phyloP scores from a whole-genome alignment of 2,888 invertebrate species.

The Spialia ferax region DNA sequence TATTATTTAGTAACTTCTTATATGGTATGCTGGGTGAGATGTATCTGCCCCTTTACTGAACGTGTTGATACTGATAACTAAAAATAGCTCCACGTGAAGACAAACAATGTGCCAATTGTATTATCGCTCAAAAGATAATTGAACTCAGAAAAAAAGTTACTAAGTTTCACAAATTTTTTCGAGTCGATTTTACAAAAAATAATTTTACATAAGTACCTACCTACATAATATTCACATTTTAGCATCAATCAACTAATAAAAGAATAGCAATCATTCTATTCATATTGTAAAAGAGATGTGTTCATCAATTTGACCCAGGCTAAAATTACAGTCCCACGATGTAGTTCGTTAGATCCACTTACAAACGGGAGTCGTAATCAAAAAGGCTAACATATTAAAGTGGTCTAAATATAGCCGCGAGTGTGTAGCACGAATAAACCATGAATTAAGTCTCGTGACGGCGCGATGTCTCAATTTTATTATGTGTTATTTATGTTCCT shows the following conservation, averaged over 20 bases:
- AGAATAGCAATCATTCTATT: slow-evolving; percentile 39
- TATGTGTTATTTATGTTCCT: slow-evolving; percentile 68
- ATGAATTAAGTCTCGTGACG: slow-evolving; percentile 71
- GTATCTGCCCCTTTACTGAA: background rate
- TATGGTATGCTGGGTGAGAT: background rate
- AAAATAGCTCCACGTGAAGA: slow-evolving; percentile 18
- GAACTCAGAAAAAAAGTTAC: slow-evolving; percentile 1
- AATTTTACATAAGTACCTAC: too few relatives aligned
- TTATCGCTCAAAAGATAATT: background rate
- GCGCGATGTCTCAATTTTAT: slow-evolving; percentile 56
- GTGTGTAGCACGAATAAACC: slow-evolving; percentile 63
- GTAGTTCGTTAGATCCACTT: slow-evolving; percentile 59
- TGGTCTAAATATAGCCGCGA: slow-evolving; percentile 74
- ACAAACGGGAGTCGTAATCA: slow-evolving; percentile 57
- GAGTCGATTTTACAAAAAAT: background rate
- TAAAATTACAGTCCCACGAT: slow-evolving; percentile 65
- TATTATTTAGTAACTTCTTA: slow-evolving; percentile 12
- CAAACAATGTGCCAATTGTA: background rate
- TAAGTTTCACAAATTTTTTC: background rate
- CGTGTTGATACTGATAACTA: background rate
- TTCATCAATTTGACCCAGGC: slow-evolving; percentile 62
- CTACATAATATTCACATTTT: background rate
- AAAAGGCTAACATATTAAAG: slow-evolving; percentile 71
- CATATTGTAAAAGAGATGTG: slow-evolving; percentile 52
- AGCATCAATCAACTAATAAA: background rate